Percentiles rank a stretch among this genome's conserved stretches.
Evolutionary conservation across 2,113 vertebrate species (phyloP).

Genomic region (Atlantisia rogersi): DNA sequence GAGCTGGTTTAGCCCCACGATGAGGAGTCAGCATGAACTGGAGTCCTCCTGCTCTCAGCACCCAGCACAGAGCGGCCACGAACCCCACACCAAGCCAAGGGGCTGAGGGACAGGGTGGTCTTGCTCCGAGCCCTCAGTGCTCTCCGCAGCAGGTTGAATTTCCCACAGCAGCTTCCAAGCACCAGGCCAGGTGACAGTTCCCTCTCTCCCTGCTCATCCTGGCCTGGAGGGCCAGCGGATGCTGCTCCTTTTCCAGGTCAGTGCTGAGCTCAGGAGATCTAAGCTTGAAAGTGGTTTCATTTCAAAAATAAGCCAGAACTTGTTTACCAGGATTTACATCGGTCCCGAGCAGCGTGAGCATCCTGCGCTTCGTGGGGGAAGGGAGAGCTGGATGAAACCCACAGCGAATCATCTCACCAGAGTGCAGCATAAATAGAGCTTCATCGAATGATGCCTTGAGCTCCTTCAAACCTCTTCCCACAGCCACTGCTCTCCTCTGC

Average conservation of each 20-base stretch:
- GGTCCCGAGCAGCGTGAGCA: background rate
- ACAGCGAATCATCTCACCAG: background rate
- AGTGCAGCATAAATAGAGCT: background rate
- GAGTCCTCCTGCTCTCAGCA: background rate
- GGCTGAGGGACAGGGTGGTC: background rate
- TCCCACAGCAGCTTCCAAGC: background rate
- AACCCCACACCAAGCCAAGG: background rate
- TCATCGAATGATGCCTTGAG: background rate
- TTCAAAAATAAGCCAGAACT: background rate
- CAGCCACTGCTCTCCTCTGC: background rate
- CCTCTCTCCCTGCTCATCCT: background rate
- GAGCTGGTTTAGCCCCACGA: background rate
- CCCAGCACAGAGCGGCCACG: rapidly evolving
- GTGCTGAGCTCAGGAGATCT: background rate
- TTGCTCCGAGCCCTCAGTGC: background rate
- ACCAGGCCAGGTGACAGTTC: background rate
- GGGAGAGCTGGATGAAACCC: slow-evolving; percentile 42
- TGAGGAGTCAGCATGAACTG: rapidly evolving
- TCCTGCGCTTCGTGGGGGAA: background rate
- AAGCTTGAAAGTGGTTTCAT: background rate
- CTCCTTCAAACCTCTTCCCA: background rate
- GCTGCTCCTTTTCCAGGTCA: rapidly evolving
- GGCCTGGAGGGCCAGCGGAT: rapidly evolving
- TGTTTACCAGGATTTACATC: slow-evolving; percentile 20
- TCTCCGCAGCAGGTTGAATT: background rate